Evolutionary conservation across 2,113 vertebrate species (phyloP), one percentile per base, ranked within the genome.

Genomic region (Pollachius pollachius): DNA sequence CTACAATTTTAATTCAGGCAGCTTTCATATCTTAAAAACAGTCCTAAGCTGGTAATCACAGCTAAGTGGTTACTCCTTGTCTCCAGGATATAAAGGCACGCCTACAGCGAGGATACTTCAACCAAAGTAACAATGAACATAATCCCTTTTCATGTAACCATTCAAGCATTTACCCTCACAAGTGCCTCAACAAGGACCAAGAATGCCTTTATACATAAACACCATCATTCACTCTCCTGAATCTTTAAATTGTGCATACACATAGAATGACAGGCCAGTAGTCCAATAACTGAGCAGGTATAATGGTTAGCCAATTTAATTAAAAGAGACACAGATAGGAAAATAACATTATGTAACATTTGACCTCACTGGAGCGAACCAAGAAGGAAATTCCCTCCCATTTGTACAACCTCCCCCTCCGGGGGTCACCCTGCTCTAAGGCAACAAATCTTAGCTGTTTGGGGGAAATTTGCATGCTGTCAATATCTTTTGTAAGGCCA

Each of bases 321-420:
- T 95, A 94, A 95, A 92, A 67, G 84, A 91, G 94, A 95, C 94
- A 93, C 89, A 82, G 87, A 94, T 90, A 92, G 93, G 94, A 96
- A 88, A 94, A 90, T 92, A 94, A 88, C 94, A 92, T 93, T 93
- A 95, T 92, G 93, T 90, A 88, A 96, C 30, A 34, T 95, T 96
- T 96, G 94, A 92, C 92, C 93, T 96, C 94, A 94, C 89, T 92
- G 85, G 79, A 86, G 87, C 92, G 80, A 94, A 86, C 91, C 90
- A 91, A 93, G 86, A 89, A 89, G 92, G 92, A 93, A 91, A 88
- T 92, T 94, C 92, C 94, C 76, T 93, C 91, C 91, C 93, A 92
- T 93, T 94, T 94, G 91, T 94, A 92, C 89, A 92, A 89, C 82
- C 90, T 92, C 94, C 93, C 94, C 41, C 94, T 92, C 86, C 93